Base-by-base conservation (phyloP, 2,888 invertebrate species). In the Protophormia terraenovae region DNA sequence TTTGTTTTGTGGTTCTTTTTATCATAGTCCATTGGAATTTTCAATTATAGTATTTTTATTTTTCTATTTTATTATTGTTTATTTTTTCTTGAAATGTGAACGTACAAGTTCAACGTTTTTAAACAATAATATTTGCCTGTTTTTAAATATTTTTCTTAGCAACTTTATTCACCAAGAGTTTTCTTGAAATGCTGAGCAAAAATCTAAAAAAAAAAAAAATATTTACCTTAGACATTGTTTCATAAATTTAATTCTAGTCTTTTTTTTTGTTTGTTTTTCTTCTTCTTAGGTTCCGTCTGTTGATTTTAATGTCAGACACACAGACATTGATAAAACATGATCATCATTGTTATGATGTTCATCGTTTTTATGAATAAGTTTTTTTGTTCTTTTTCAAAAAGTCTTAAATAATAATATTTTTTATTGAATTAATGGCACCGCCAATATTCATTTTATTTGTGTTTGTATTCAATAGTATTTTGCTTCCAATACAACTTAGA, bases 281-380 rank as follows among this genome's bases (percentile, higher is more conserved):
- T 76, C 45, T 58, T 58, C 19, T 66, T 64, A 69, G 67, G 64
- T 78, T 79, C 64, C 75, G 84, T 76, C 75, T 80, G 58, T 84
- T 76, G 60, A 14, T 75, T 73, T 84, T 84, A 84, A 84, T 84
- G 84, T 84, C 84, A 84, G 79, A 50, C 77, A 69, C 53, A 60
- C 58, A 81, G 67, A 14, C 67, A 60, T 24, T 32, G 38, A 27
- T 16, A 38, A 16, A 67, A 76, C 38, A 60, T 38, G 75, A 81
- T 81, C 50, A 69, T 81, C n/a, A 24, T 41, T 38, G 32, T 24
- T 19, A 19, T 16, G 47, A 47, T 16, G 19, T 19, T 24, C 35
- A 76, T 66, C 19, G 41, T 38, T 19, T 75, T 50, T 12, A 64
- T 32, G 55, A 55, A 55, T 27, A 10, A 22, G 8, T 19, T 47